A percentile compares a stretch with the other conserved stretches of the same genome.
phyloP scores from a whole-genome alignment of 2,797 vertebrate genomes.

The Cryptoblepharus egeriae region DNA sequence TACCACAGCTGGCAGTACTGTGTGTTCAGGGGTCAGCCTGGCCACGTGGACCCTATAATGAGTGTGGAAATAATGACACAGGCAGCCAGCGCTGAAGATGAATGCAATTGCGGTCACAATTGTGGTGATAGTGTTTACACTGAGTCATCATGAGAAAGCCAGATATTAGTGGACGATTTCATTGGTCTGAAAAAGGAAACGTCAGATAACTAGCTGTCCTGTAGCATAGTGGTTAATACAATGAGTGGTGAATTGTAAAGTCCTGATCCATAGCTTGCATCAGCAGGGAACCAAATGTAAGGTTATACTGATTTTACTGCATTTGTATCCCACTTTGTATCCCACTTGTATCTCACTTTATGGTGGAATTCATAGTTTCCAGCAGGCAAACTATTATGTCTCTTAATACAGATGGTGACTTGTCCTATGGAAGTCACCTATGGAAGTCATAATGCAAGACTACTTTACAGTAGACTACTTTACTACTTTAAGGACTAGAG shows the following conservation, averaged over 20 bases:
- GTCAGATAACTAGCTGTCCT: no score
- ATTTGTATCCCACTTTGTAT: no score
- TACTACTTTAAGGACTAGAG: not conserved
- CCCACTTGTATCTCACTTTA: no score
- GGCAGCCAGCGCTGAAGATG: not conserved
- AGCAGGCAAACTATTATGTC: not conserved
- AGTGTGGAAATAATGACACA: not conserved
- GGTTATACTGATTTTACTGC: no score
- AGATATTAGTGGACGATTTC: not conserved
- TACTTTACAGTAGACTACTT: not conserved
- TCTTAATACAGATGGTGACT: not conserved
- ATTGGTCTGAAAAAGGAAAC: no score
- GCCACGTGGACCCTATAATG: no score
- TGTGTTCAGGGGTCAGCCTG: no score
- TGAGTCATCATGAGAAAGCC: not conserved
- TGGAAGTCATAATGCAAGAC: not conserved
- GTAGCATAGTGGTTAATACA: not conserved
- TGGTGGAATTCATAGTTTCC: no score
- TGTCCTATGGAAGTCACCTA: not conserved
- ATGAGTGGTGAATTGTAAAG: no score
- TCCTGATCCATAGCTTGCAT: not conserved
- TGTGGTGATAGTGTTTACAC: not conserved
- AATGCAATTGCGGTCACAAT: not conserved
- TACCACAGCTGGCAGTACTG: no score
- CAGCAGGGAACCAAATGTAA: not conserved